phyloP scores from a whole-genome alignment of 2,113 vertebrate species.

The Gopherus flavomarginatus region DNA sequence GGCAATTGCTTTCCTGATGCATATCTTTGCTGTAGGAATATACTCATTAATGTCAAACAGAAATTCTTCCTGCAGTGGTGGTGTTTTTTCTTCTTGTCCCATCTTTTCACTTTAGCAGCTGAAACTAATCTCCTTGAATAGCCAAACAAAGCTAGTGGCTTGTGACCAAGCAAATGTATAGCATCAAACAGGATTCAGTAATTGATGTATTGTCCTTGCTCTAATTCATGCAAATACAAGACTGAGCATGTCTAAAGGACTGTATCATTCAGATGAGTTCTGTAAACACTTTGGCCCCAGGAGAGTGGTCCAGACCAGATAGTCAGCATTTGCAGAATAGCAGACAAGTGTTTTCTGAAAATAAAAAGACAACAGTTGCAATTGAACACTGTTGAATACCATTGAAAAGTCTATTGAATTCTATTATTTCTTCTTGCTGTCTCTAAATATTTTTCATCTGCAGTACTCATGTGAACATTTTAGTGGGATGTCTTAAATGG shows the following conservation, averaged over 20 bases:
- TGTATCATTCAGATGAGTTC: neutral
- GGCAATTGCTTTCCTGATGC: conserved; percentile 44
- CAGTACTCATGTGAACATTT: neutral
- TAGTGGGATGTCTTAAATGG: neutral
- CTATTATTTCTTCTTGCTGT: neutral
- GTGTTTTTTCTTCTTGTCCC: conserved; percentile 45
- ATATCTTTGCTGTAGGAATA: conserved; percentile 25
- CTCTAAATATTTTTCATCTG: neutral
- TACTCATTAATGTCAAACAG: conserved; percentile 3
- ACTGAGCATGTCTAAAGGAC: neutral
- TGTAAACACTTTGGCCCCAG: neutral
- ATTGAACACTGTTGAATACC: neutral
- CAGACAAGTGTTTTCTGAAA: conserved; percentile 58
- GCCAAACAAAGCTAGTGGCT: neutral
- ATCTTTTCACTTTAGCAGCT: conserved; percentile 23
- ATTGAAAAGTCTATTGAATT: neutral
- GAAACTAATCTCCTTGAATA: conserved; percentile 34
- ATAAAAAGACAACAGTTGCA: conserved; percentile 47
- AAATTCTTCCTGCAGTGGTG: conserved; percentile 5
- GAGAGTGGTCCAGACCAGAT: neutral
- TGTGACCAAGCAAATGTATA: neutral
- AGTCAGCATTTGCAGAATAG: neutral
- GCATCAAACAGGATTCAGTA: conserved; percentile 10
- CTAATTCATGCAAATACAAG: neutral
- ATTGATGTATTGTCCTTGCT: neutral